Conservation (phyloP, 2,113 vertebrate genomes). For the Mastomys coucha region DNA sequence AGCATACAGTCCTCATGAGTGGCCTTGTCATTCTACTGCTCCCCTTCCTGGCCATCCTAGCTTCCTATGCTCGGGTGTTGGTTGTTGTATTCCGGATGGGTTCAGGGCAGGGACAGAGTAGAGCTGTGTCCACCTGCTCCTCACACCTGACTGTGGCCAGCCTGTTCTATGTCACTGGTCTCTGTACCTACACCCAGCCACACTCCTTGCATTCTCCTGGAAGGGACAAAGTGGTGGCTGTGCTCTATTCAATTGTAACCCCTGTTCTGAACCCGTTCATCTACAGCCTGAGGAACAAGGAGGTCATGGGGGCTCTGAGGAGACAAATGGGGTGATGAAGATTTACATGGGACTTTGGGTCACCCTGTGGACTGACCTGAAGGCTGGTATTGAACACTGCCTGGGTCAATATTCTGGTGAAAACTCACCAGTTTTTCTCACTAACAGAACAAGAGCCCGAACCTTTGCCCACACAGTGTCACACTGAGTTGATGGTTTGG, state of each 20-base stretch:
- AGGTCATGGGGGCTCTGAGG: neutral
- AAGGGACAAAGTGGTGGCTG: neutral
- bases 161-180: no score
- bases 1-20: neutral
- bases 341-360: no score
- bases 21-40: neutral
- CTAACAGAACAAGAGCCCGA: neutral
- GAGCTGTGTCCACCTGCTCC: no score
- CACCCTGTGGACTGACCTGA: no score
- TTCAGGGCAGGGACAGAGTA: no score
- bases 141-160: no score
- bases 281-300: neutral
- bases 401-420: fast-evolving
- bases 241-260: neutral
- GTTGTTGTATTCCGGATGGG: no score
- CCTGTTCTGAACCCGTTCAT: conserved; percentile 12
- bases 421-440: neutral
- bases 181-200: no score
- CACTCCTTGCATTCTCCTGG: no score
- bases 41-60: conserved; percentile 20
- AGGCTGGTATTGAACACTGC: no score
- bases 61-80: neutral
- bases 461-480: neutral
- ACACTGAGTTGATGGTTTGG: neutral
- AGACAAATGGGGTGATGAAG: no score